These are phyloP conservation scores for Pseudomyrmex gracilis DNA, from an alignment of 1,140 invertebrate species.

Conservation along the genomic window DNA sequence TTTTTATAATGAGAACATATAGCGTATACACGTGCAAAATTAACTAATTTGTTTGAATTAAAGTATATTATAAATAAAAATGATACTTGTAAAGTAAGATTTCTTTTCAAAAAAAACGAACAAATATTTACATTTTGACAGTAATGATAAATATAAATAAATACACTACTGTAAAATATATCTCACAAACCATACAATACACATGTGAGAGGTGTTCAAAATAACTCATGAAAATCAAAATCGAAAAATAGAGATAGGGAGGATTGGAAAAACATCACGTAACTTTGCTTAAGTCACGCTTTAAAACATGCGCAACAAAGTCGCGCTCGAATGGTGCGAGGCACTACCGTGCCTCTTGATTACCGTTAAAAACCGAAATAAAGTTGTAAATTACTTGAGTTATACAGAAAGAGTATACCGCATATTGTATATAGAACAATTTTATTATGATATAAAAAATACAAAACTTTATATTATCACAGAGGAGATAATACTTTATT, in stretches of 20 bases:
- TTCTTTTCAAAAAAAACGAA: conserved; percentile 20
- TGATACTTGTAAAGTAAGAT: not conserved
- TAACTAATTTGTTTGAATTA: conserved; percentile 56
- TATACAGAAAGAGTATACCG: conserved; percentile 9
- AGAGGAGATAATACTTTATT: conserved; percentile 78
- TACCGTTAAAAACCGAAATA: conserved; percentile 13
- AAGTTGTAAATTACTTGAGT: conserved; percentile 48
- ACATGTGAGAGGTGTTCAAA: too few relatives aligned
- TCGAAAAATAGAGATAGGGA: too few relatives aligned
- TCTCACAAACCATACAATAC: too few relatives aligned
- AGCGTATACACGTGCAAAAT: conserved; percentile 33
- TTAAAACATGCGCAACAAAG: too few relatives aligned
- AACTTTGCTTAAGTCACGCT: too few relatives aligned
- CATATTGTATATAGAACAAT: not conserved
- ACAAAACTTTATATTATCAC: conserved; percentile 43
- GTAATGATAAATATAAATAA: conserved; percentile 18
- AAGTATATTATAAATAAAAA: conserved; percentile 28
- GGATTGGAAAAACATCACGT: too few relatives aligned
- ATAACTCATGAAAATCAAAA: too few relatives aligned
- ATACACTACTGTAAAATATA: conserved; percentile 6
- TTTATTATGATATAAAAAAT: conserved; percentile 20
- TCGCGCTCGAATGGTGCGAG: too few relatives aligned
- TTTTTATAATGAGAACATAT: conserved; percentile 62
- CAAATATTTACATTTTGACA: conserved; percentile 56
- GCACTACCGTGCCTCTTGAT: not conserved